phyloP scores from a whole-genome alignment of 30 jellyfish, hydroid and myxozoan species.

The Mastigias papua region DNA sequence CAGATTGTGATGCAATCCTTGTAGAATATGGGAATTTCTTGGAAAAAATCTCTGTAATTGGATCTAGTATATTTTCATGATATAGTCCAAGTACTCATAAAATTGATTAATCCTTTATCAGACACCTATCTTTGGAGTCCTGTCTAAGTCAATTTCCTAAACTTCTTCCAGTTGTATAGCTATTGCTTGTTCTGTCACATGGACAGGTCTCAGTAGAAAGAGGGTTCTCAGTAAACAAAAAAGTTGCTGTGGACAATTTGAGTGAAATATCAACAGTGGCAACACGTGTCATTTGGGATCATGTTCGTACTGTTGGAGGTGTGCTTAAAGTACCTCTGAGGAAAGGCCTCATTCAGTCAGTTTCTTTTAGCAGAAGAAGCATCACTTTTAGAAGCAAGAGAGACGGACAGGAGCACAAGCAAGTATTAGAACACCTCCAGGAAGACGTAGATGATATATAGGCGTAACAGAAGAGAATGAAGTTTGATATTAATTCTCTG shows the following conservation, averaged over 20 bases:
- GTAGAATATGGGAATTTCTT: background rate
- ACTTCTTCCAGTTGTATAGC: background rate
- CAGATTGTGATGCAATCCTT: background rate
- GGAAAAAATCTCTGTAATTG: background rate
- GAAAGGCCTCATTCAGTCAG: background rate
- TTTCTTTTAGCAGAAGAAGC: background rate
- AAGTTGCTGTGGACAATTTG: background rate
- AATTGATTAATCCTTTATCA: background rate
- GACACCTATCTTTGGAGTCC: background rate
- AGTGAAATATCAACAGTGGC: background rate
- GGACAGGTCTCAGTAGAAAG: background rate
- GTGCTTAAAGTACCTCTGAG: background rate
- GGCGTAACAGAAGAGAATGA: background rate
- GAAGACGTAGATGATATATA: background rate
- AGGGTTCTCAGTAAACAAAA: background rate
- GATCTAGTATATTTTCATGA: background rate
- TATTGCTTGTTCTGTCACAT: background rate
- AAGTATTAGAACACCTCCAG: background rate
- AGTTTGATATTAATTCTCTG: background rate
- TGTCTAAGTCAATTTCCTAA: background rate
- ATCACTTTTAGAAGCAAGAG: background rate
- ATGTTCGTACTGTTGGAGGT: background rate
- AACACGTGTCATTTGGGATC: background rate
- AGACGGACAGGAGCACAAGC: background rate
- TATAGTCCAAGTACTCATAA: background rate